Evolutionary conservation across 1,140 invertebrate genomes (phyloP).

Genomic region (Cephus cinctus): DNA sequence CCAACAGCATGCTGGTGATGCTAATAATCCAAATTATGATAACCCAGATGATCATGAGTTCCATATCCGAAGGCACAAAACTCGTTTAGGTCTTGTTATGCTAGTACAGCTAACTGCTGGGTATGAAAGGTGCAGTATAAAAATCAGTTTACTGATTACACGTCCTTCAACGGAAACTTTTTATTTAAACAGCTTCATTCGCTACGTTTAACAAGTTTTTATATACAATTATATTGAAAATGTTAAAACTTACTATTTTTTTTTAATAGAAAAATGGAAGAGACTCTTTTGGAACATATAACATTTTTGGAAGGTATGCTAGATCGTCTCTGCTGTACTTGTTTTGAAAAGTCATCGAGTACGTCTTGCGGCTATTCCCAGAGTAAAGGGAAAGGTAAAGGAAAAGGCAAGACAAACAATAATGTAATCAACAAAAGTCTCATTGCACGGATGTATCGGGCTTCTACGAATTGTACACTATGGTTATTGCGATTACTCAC

Average conservation of each 20-base stretch:
- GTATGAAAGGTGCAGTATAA: constrained; percentile 36
- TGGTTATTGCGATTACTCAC: constrained; percentile 40
- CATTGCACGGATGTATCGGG: constrained; percentile 33
- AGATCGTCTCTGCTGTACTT: constrained; percentile 66
- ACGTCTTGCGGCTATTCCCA: constrained; percentile 24
- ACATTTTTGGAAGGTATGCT: constrained; percentile 76
- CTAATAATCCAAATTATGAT: no score
- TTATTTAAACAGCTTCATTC: constrained; percentile 2
- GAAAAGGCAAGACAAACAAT: no score
- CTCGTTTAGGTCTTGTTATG: constrained; percentile 59
- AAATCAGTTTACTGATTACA: constrained; percentile 4
- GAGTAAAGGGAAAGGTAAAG: constrained; percentile 21
- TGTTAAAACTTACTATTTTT: constrained; percentile 4
- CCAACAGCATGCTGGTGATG: constrained; percentile 38
- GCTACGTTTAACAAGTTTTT: no score
- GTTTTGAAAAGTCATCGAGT: constrained; percentile 31
- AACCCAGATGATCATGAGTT: constrained; percentile 26
- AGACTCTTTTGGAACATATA: constrained; percentile 78
- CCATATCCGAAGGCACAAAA: constrained; percentile 40
- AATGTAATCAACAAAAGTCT: no score
- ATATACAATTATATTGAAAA: no score
- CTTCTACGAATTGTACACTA: constrained; percentile 32
- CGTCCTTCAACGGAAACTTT: constrained; percentile 4
- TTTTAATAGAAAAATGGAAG: constrained; percentile 59
- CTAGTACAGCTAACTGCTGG: constrained; percentile 48